Evolutionary conservation across 2,113 vertebrate genomes (phyloP), one percentile per base, ranked within the genome.

Genomic region (Corynorhinus townsendii): DNA sequence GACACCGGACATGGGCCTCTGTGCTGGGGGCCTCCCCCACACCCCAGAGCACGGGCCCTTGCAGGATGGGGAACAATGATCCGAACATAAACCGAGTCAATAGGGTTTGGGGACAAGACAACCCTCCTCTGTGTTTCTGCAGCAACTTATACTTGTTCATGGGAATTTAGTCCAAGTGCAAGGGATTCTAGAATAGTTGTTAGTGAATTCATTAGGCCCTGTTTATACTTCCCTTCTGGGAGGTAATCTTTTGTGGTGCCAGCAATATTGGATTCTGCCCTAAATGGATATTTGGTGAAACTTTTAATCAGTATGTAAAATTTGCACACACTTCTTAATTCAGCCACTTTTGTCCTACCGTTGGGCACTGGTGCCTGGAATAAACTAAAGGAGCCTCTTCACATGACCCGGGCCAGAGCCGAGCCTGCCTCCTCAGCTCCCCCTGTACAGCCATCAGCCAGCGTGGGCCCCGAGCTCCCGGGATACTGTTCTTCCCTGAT

Each of bases 401-500:
- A 45, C 86, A 14, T n/a, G n/a, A 45, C 64, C 16, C 16, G 26
- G 68, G 76, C 68, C 38, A 1, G 28, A 83, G 47, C 85, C 38
- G 28, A 4, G 40, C 80, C 52, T 62, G 45, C n/a, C 52, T 30
- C 30, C 54, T 20, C 28, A 10, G 26, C n/a, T 4, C 0, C 4
- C 35, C 17, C 79, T 8, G 15, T 11, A 10, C 3, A 2, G 16
- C 12, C 11, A 28, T 30, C 12, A 11, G 20, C 45, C 43, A 7
- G 4, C 1, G 1, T 20, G 20, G 7, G 54, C 38, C 77, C 26
- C 33, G 0, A 54, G 16, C 86, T 28, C 75, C 30, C 20, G 7
- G 9, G 81, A 11, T 22, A 0, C 0, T 4, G 2, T 35, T 69
- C 43, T 43, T 71, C 45, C 24, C 4, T 28, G 0, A 75, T 1